Conservation (phyloP, 2,888 invertebrate genomes). For the Oscheius sp. region DNA sequence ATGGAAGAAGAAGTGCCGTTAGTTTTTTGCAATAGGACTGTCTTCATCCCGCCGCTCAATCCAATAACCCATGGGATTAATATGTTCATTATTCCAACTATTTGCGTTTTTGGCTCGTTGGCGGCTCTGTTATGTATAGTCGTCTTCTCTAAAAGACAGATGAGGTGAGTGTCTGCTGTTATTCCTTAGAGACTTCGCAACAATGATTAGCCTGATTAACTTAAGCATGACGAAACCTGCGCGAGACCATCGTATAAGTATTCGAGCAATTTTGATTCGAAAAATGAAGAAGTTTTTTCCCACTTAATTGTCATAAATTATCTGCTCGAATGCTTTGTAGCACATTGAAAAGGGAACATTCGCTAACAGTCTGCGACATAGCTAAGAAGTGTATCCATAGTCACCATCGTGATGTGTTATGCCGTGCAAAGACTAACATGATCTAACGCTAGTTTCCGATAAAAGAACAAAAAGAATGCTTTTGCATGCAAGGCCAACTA, state of each 20-base stretch:
- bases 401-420: too few relatives aligned
- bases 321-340: too few relatives aligned
- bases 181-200: not conserved
- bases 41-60: conserved; percentile 8
- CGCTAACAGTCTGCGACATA: too few relatives aligned
- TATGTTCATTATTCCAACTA: conserved; percentile 53
- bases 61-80: conserved; percentile 35
- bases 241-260: too few relatives aligned
- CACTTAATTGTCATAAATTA: too few relatives aligned
- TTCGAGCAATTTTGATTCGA: too few relatives aligned
- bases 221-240: not conserved
- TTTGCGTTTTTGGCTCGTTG: conserved; percentile 56
- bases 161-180: conserved; percentile 46
- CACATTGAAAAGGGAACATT: too few relatives aligned
- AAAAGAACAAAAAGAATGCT: too few relatives aligned
- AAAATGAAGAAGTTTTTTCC: too few relatives aligned
- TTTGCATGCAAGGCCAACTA: not conserved
- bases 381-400: too few relatives aligned
- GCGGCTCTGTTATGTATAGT: conserved; percentile 59
- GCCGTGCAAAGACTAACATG: too few relatives aligned
- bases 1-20: conserved; percentile 1
- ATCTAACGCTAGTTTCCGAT: too few relatives aligned
- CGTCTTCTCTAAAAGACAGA: conserved; percentile 63
- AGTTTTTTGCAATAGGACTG: conserved; percentile 22
- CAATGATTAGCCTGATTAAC: not conserved